Evolutionary conservation across 2,113 vertebrate species (phyloP).

Genomic region (Sebastes fasciatus): DNA sequence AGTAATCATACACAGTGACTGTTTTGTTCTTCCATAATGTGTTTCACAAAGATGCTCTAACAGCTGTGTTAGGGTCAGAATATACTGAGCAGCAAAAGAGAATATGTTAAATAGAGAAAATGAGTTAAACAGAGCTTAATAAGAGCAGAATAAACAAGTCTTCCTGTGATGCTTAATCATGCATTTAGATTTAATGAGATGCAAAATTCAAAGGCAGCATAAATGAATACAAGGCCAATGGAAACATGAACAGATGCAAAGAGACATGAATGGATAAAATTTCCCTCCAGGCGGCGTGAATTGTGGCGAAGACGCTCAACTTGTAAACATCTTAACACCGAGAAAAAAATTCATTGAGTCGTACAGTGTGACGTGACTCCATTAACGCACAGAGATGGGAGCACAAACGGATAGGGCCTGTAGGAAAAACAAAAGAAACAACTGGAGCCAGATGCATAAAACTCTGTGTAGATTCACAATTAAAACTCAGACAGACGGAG

Average conservation of each 20-base stretch:
- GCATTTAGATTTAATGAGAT: conserved; percentile 24
- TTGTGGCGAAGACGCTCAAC: neutral
- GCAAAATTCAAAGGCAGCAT: conserved; percentile 9
- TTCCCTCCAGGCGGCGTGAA: neutral
- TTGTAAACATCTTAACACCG: conserved; percentile 3
- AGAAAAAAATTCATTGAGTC: neutral
- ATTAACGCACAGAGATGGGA: neutral
- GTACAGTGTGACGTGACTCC: neutral
- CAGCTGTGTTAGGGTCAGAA: neutral
- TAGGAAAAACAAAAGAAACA: neutral
- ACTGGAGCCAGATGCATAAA: neutral
- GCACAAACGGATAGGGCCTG: neutral
- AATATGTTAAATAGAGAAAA: neutral
- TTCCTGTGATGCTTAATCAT: neutral
- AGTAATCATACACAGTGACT: neutral
- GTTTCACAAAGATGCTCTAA: conserved; percentile 2
- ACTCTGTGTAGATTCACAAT: neutral
- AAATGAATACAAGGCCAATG: neutral
- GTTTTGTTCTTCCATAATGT: neutral
- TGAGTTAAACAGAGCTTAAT: neutral
- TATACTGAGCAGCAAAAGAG: neutral
- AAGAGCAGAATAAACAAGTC: conserved; percentile 8
- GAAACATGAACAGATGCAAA: conserved; percentile 1
- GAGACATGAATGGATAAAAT: neutral
- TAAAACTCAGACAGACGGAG: too few species aligned